A percentile compares a stretch with the other conserved stretches of the same genome.
Conservation (phyloP, 2,888 invertebrate genomes). For the Spilarctia lutea region DNA sequence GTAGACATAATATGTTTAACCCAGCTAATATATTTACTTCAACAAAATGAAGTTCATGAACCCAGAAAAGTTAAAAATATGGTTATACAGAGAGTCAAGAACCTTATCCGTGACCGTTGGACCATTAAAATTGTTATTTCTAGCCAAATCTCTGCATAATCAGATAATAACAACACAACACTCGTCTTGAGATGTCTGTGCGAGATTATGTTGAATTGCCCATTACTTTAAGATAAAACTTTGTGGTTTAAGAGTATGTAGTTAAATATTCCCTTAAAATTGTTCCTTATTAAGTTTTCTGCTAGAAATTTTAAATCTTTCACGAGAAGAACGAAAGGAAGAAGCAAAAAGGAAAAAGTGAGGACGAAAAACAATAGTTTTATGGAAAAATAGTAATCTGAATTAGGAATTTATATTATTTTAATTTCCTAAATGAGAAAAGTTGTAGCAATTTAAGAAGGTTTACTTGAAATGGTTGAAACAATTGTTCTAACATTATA, state of each 20-base stretch:
- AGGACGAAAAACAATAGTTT: too few relatives aligned
- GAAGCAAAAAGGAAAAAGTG: too few relatives aligned
- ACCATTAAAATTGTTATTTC: slow-evolving; percentile 17
- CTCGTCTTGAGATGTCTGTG: slow-evolving; percentile 69
- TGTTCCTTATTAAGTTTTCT: neutral
- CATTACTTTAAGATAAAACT: slow-evolving; percentile 63
- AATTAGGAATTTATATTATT: too few relatives aligned
- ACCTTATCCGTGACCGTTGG: slow-evolving; percentile 16
- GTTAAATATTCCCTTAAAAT: slow-evolving; percentile 3
- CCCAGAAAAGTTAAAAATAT: neutral
- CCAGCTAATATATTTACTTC: neutral
- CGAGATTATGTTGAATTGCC: slow-evolving; percentile 71
- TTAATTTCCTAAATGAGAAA: too few relatives aligned
- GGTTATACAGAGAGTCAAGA: slow-evolving; percentile 6
- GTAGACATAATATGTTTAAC: neutral
- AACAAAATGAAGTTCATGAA: neutral
- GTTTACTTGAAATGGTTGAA: neutral
- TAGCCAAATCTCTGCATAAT: slow-evolving; percentile 58
- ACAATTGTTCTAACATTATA: neutral
- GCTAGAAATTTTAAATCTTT: neutral
- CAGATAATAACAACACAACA: slow-evolving; percentile 59
- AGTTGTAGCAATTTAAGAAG: too few relatives aligned
- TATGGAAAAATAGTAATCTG: neutral
- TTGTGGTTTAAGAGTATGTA: slow-evolving; percentile 20
- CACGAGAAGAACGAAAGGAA: too few relatives aligned